Evolutionary conservation across 2,113 vertebrate genomes (phyloP).

Genomic region (Siphamia tubifer): DNA sequence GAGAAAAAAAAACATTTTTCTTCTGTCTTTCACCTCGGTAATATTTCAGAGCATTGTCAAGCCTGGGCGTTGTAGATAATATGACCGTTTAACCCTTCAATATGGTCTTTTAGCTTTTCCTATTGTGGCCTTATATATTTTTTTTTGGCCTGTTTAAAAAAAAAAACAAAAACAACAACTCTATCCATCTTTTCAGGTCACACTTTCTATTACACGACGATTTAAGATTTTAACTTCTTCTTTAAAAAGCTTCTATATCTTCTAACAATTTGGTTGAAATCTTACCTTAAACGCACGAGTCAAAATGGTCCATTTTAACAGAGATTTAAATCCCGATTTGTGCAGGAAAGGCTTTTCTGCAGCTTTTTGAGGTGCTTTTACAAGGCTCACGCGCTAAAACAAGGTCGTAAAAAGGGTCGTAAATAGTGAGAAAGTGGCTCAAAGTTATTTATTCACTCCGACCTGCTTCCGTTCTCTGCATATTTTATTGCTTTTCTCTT

Average conservation of each 20-base stretch:
- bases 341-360: background rate
- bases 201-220: too few species aligned
- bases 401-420: constrained; percentile 48
- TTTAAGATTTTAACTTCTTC: too few species aligned
- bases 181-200: too few species aligned
- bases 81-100: constrained; percentile 46
- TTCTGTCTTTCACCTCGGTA: constrained; percentile 34
- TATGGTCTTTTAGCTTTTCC: constrained; percentile 1
- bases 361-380: background rate
- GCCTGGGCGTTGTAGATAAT: constrained; percentile 37
- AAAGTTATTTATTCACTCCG: constrained; percentile 33
- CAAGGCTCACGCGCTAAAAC: constrained; percentile 16
- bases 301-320: background rate
- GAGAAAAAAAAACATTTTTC: constrained; percentile 55
- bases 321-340: background rate
- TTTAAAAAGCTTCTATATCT: background rate
- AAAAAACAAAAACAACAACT: too few species aligned
- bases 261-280: background rate
- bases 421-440: constrained; percentile 37
- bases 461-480: constrained; percentile 67
- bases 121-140: background rate
- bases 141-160: background rate
- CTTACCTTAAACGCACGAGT: constrained; percentile 2
- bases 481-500: constrained; percentile 82
- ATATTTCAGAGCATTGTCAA: constrained; percentile 56